Evolutionary conservation across 2,113 vertebrate genomes (phyloP).

Genomic region (Danionella cerebrum): DNA sequence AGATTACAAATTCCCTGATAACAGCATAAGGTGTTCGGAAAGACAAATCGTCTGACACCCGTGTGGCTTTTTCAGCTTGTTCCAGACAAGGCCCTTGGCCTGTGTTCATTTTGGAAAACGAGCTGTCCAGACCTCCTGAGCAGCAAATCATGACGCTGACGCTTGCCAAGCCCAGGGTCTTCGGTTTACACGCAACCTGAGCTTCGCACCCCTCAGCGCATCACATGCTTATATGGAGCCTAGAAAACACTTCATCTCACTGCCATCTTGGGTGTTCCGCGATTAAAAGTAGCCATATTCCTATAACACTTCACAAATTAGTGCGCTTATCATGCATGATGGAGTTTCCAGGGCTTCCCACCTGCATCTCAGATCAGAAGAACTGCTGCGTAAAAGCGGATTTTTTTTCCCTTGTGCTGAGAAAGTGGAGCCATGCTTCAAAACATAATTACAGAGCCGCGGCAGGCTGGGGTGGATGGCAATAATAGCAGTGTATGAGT

Average conservation of each 20-base stretch:
- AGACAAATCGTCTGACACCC: not conserved
- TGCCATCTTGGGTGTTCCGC: constrained; percentile 33
- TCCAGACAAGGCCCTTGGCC: constrained; percentile 38
- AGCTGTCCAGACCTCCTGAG: constrained; percentile 42
- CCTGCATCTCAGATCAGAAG: constrained; percentile 22
- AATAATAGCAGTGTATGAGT: constrained; percentile 10
- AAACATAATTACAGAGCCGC: constrained; percentile 39
- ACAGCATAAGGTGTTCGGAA: not conserved
- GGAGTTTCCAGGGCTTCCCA: not conserved
- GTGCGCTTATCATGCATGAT: constrained; percentile 15
- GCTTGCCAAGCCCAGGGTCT: constrained; percentile 32
- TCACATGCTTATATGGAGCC: constrained; percentile 8
- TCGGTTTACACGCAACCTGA: constrained; percentile 42
- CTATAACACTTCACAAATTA: constrained; percentile 11
- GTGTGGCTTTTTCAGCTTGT: not conserved
- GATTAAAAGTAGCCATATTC: not conserved
- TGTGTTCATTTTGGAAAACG: constrained; percentile 33
- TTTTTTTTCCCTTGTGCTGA: constrained; percentile 12
- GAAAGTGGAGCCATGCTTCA: constrained; percentile 26
- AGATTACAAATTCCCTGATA: not conserved
- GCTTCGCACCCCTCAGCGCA: constrained; percentile 31
- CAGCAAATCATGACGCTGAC: constrained; percentile 45
- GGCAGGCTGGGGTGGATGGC: constrained; percentile 17
- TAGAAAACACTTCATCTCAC: constrained; percentile 33
- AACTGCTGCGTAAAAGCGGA: constrained; percentile 26